Percentiles rank a stretch among this genome's conserved stretches.
Conservation (phyloP, 2,888 invertebrate species). For the Erebia palarica region DNA sequence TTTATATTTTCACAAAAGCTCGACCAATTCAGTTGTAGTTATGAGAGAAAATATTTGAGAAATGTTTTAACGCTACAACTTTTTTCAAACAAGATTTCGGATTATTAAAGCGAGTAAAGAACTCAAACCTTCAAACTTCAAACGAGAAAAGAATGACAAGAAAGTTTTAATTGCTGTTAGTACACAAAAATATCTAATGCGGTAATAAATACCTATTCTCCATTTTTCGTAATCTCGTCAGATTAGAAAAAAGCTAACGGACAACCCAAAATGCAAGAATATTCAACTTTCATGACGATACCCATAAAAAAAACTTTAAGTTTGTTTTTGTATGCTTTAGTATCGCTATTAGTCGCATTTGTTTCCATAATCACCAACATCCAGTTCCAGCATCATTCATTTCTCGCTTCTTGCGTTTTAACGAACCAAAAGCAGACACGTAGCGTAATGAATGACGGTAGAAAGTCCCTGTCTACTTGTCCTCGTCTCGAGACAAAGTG, state of each 20-base stretch:
- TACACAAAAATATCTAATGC: no score
- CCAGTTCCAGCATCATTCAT: not conserved
- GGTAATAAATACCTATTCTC: no score
- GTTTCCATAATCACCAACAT: not conserved
- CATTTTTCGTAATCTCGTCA: no score
- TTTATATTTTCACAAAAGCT: not conserved
- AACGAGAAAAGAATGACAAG: not conserved
- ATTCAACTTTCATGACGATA: no score
- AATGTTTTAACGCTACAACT: not conserved
- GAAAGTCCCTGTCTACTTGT: constrained; percentile 10
- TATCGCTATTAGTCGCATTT: not conserved
- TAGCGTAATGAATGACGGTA: constrained; percentile 16
- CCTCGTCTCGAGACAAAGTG: constrained; percentile 62
- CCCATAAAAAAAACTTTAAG: no score
- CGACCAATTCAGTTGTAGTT: not conserved
- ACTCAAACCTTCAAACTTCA: not conserved
- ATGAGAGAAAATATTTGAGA: not conserved
- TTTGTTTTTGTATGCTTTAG: no score
- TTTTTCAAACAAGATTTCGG: not conserved
- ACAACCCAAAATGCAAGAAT: no score
- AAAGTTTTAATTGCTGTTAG: no score
- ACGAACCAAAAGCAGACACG: constrained; percentile 24
- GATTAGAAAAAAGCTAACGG: no score
- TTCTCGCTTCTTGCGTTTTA: constrained; percentile 12
- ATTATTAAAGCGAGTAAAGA: not conserved